phyloP scores from a whole-genome alignment of 2,888 invertebrate species.

The Scaptomyza caliginosa region DNA sequence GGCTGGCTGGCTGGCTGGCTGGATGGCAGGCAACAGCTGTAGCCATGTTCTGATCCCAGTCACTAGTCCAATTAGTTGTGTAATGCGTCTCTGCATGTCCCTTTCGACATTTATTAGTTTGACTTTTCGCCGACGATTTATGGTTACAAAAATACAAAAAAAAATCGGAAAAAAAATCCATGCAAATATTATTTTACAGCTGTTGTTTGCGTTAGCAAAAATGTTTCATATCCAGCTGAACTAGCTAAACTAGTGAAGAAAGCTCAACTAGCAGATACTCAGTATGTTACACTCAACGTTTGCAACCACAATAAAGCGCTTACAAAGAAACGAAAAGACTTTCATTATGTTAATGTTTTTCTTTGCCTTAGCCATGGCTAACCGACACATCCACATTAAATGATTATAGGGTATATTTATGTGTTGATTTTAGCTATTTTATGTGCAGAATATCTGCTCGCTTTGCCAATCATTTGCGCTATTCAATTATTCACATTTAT shows the following conservation, averaged over 20 bases:
- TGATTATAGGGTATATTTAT: background rate
- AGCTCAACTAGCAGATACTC: background rate
- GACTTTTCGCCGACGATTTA: constrained; percentile 66
- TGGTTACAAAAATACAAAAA: constrained; percentile 24
- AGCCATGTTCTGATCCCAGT: constrained; percentile 13
- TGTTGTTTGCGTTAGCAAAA: constrained; percentile 40
- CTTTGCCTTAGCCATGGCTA: too few relatives aligned
- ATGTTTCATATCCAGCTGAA: constrained; percentile 15
- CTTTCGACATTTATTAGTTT: constrained; percentile 68
- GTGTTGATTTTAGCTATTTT: background rate
- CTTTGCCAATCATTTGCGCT: constrained; percentile 14
- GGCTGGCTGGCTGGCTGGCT: too few relatives aligned
- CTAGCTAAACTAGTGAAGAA: background rate
- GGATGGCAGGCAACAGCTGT: constrained; percentile 54
- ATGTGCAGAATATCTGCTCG: background rate
- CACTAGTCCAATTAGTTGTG: constrained; percentile 60
- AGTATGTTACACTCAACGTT: background rate
- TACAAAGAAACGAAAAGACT: too few relatives aligned
- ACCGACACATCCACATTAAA: too few relatives aligned
- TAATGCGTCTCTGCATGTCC: constrained; percentile 44
- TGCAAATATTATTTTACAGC: constrained; percentile 51
- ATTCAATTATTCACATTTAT: constrained; percentile 52
- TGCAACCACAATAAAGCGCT: too few relatives aligned
- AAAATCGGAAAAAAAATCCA: constrained; percentile 15
- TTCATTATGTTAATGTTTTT: too few relatives aligned